These are phyloP conservation scores for Heterochromis multidens DNA, from an alignment of 2,113 vertebrate species.

Conservation along the genomic window DNA sequence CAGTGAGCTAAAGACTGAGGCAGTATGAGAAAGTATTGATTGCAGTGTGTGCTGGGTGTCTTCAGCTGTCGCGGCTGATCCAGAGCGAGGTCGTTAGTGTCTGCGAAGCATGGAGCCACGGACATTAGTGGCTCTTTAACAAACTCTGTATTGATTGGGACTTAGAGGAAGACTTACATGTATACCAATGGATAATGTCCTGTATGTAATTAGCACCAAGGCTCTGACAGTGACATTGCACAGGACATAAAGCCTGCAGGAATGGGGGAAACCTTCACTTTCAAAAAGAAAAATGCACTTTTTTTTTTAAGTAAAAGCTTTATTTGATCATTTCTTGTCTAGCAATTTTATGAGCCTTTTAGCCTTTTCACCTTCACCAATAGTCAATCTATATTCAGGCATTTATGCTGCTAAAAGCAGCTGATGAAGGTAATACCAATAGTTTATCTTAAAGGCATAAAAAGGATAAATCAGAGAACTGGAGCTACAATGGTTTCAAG, in stretches of 20 bases:
- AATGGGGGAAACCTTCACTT: not conserved
- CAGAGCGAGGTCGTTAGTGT: conserved; percentile 65
- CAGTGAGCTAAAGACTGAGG: conserved; percentile 10
- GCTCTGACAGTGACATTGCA: conserved; percentile 23
- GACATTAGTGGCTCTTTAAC: conserved; percentile 74
- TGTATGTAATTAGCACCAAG: conserved; percentile 64
- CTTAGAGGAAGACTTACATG: conserved; percentile 55
- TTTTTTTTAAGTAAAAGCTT: not conserved
- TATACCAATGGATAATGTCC: conserved; percentile 56
- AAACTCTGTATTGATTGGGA: conserved; percentile 71
- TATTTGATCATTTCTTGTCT: conserved; percentile 25
- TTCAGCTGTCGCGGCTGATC: conserved; percentile 63
- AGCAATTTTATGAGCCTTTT: conserved; percentile 50
- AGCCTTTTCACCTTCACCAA: conserved; percentile 17
- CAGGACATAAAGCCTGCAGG: not conserved
- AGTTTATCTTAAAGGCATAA: conserved; percentile 62
- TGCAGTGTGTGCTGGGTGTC: conserved; percentile 48
- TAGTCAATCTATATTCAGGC: conserved; percentile 16
- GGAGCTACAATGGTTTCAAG: conserved; percentile 31
- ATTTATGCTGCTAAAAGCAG: conserved; percentile 34
- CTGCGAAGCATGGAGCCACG: conserved; percentile 55
- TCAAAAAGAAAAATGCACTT: not conserved
- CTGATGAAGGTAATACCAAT: conserved; percentile 45
- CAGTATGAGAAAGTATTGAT: conserved; percentile 63
- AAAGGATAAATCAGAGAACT: conserved; percentile 45